Base-by-base conservation (phyloP, 2,797 vertebrate genomes). In the Rallus crepitans region DNA sequence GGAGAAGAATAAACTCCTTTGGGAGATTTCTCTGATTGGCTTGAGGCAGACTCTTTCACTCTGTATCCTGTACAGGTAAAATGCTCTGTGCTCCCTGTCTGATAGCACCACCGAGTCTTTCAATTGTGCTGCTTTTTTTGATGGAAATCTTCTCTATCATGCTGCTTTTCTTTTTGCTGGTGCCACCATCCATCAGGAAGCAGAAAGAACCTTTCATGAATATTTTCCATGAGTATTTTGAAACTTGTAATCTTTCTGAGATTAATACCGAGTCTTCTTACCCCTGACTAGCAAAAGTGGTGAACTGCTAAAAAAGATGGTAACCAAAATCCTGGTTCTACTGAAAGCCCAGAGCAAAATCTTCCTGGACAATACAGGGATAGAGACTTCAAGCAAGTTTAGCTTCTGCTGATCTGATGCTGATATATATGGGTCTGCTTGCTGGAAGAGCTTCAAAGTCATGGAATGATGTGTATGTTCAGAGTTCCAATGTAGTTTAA, bases 71-170 rank as follows among this genome's bases (percentile, higher is more conserved):
- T 52, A 9, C 70, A 60, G 39, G 23, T 53, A 53, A 90, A 70
- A 82, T 10, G 11, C 2, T 19, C 35, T 14, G 4, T 81, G 35
- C 1, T 4, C 6, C 3, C 7, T 50, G 1, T 45, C 27, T 86
- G 28, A 52, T 39, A 27, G 15, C 39, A 73, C n/a, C 21, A 42
- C 7, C 6, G n/a, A 37, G 23, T 55, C 21, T 92, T 88, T 25
- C 16, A 66, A 55, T 83, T 77, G 12, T 13, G 4, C 31, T 48
- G 25, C 20, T 39, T 63, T 85, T 83, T 83, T 18, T 24, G 9
- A 35, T 77, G n/a, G 15, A 77, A 86, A 27, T 86, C 63, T 12
- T 63, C 30, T 14, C 15, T 48, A 8, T 71, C 2, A 3, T 25
- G 35, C 21, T 39, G 18, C 13, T 6, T 68, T 84, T 71, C 37